A percentile compares a stretch with the other conserved stretches of the same genome.
phyloP scores from a whole-genome alignment of 2,888 invertebrate genomes.

The Callyntrura guangdongensis region DNA sequence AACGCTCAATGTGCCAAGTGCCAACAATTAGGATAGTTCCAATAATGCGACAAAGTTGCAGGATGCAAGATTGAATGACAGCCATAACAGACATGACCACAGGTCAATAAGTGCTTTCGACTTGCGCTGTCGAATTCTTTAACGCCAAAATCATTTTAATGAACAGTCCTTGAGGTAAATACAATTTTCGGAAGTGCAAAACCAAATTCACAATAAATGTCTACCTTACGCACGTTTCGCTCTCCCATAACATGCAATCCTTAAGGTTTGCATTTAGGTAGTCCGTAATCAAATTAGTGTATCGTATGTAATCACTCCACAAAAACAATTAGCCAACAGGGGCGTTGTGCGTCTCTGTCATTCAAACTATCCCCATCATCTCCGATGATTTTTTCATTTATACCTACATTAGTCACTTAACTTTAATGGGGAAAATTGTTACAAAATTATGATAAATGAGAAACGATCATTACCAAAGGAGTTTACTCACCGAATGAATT shows the following conservation, averaged over 20 bases:
- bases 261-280: not conserved
- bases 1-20: too few relatives aligned
- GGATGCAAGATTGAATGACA: too few relatives aligned
- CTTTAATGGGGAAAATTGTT: too few relatives aligned
- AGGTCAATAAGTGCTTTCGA: not conserved
- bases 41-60: too few relatives aligned
- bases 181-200: not conserved
- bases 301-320: not conserved
- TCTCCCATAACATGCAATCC: not conserved
- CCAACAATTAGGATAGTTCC: too few relatives aligned
- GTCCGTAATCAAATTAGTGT: constrained; percentile 17
- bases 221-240: not conserved
- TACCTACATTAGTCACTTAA: too few relatives aligned
- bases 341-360: constrained; percentile 4
- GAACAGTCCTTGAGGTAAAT: not conserved
- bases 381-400: too few relatives aligned
- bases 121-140: not conserved
- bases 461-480: too few relatives aligned
- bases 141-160: not conserved
- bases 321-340: constrained; percentile 19
- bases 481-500: too few relatives aligned
- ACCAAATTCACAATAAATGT: not conserved
- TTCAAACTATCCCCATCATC: too few relatives aligned
- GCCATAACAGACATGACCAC: not conserved
- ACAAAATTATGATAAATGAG: too few relatives aligned